Base-by-base conservation (phyloP, 2,113 vertebrate species). In the Aegotheles bennettii region DNA sequence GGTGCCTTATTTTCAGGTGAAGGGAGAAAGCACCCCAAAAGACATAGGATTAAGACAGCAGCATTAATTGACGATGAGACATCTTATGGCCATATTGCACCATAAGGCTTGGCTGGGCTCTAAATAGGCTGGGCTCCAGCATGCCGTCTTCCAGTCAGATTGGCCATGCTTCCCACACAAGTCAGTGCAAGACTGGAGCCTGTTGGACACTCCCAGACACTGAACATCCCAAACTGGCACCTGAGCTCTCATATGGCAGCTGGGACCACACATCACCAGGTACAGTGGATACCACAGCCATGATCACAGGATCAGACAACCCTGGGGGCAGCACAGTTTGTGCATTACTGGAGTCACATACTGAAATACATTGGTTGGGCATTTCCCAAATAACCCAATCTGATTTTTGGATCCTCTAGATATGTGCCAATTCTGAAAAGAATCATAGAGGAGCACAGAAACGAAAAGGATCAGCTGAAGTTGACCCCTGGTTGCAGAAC, bases 101-200 rank as follows among this genome's bases (percentile, higher is more conserved):
- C 1, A 1, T 7, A 18, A 57, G 42, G 24, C 42, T 76, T 73
- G 7, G 31, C 15, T 20, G 5, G 21, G 53, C 11, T 67, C 14
- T n/a, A 64, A 80, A 21, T 16, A 31, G 77, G 53, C 9, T 4
- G 10, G 33, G 43, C 38, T 73, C 19, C 42, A 51, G 59, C 18
- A 51, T 2, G 1, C 13, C 36, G 43, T 45, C 3, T 15, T 15
- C 28, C 1, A 36, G 12, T 28, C 48, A 69, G 77, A 54, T 4
- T 7, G 35, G 35, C 9, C 33, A 63, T 1, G 1, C 11, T 43
- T 56, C 26, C 70, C 3, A 0, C 42, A 21, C 3, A 1, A 45
- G 28, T 11, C 2, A 0, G 9, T 29, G 29, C 33, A 57, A 48
- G 21, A 9, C 25, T 74, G 48, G 38, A 68, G 48, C 29, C 65